Conservation (phyloP, 2,888 invertebrate genomes). For the Zygaena filipendulae region DNA sequence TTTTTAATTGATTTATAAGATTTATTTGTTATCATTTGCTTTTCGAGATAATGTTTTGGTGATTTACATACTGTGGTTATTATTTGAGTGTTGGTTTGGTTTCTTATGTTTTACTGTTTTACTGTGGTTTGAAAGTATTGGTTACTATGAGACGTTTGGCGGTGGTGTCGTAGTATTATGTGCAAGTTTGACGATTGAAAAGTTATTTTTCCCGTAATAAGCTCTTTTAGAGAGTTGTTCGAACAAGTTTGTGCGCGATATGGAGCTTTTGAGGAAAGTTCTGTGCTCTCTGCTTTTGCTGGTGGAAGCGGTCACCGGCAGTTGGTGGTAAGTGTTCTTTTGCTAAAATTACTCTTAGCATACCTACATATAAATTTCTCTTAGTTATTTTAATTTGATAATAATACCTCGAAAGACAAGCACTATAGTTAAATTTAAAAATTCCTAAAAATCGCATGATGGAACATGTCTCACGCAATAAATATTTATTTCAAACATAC, state of each 20-base stretch:
- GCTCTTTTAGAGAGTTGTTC: too few relatives aligned
- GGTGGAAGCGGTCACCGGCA: conserved; percentile 44
- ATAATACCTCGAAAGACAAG: not conserved
- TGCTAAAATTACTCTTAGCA: too few relatives aligned
- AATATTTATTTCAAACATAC: too few relatives aligned
- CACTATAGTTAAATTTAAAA: too few relatives aligned
- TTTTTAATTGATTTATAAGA: conserved; percentile 25
- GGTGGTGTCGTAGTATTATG: too few relatives aligned
- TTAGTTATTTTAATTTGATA: not conserved
- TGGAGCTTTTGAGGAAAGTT: conserved; percentile 57
- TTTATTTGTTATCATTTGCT: conserved; percentile 41
- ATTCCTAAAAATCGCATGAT: too few relatives aligned
- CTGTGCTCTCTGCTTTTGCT: conserved; percentile 40
- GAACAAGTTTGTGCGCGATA: conserved; percentile 25
- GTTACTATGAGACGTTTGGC: too few relatives aligned
- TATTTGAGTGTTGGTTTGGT: conserved; percentile 37
- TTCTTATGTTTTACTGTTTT: too few relatives aligned
- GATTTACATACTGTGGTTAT: conserved; percentile 36
- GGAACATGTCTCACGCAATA: too few relatives aligned
- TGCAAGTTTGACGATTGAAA: too few relatives aligned
- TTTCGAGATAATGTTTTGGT: conserved; percentile 39
- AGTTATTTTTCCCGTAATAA: too few relatives aligned
- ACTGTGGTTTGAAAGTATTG: too few relatives aligned
- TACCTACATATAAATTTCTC: not conserved
- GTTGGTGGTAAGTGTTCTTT: conserved; percentile 52